Evolutionary conservation across 1,140 invertebrate species (phyloP).

Genomic region (Neodiprion virginianus): DNA sequence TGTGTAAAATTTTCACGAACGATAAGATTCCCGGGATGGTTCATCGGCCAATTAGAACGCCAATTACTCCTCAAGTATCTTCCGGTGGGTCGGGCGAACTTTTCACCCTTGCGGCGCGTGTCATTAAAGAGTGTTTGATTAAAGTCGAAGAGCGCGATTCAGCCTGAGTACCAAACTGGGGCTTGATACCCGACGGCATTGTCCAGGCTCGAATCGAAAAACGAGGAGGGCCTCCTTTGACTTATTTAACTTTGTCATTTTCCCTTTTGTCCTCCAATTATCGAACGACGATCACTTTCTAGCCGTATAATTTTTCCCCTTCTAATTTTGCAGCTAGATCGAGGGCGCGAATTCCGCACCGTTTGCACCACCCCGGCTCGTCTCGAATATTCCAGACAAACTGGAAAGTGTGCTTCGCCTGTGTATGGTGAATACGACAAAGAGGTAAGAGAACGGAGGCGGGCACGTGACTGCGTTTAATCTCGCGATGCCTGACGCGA

Average conservation of each 20-base stretch:
- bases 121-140: constrained; percentile 3
- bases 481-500: constrained; percentile 26
- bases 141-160: not conserved
- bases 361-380: not conserved
- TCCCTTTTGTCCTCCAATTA: not conserved
- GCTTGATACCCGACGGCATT: not conserved
- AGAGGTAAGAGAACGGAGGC: not conserved
- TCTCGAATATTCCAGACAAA: not conserved
- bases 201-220: not conserved
- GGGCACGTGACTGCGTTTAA: constrained; percentile 24
- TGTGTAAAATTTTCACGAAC: not conserved
- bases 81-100: not conserved
- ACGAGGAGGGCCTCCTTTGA: not conserved
- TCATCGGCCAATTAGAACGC: constrained; percentile 1
- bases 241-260: not conserved
- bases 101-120: not conserved
- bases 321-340: not conserved
- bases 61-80: not conserved
- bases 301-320: not conserved
- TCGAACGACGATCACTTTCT: not conserved
- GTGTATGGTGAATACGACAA: not conserved
- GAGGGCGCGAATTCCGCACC: too few species aligned
- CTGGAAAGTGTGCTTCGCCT: too few species aligned
- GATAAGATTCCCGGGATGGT: not conserved
- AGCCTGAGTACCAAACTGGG: not conserved